Base-by-base conservation (phyloP, 2,113 vertebrate genomes). In the Pleuronectes platessa region DNA sequence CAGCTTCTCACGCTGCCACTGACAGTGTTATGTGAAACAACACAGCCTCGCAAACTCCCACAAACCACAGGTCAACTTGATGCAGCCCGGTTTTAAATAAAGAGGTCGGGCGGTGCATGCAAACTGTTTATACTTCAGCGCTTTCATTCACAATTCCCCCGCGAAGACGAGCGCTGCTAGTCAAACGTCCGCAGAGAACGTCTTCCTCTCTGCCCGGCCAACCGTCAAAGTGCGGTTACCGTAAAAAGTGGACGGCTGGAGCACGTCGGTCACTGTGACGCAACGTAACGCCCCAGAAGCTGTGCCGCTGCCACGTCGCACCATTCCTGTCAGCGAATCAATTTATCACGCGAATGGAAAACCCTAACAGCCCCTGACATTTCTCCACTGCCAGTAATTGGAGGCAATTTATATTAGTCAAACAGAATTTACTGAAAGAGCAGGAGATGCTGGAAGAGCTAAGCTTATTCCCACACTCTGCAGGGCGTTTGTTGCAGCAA, bases 291-390 rank as follows among this genome's bases (percentile, higher is more conserved):
- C 73, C 53, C 66, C 45, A 68, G 45, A 55, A 26, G 27, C 45
- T 49, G 45, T 60, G 80, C 70, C 5, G 20, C 73, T 76, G 40
- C 62, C 37, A 26, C 23, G 40, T 62, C 37, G 45, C 37, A 60
- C 42, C 58, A 24, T 82, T 86, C 81, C 84, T 78, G 79, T 82
- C 76, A 88, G 66, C 63, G 71, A 79, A 85, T 81, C 63, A 60
- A 79, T 87, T 82, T 58, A 56, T 66, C 0, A 27, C n/a, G 27
- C 37, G 79, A 68, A 64, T 86, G 86, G 88, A 91, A 92, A 88
- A 80, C 70, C 69, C 78, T 35, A 69, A 78, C 37, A 78, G 75
- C 66, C 70, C 20, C 54, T 78, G 79, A 81, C 74, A 81, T 76
- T 67, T 62, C 71, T 73, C 74, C 74, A 71, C 73, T 67, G 84